Conservation (phyloP, 2,113 vertebrate species). For the Monopterus albus region DNA sequence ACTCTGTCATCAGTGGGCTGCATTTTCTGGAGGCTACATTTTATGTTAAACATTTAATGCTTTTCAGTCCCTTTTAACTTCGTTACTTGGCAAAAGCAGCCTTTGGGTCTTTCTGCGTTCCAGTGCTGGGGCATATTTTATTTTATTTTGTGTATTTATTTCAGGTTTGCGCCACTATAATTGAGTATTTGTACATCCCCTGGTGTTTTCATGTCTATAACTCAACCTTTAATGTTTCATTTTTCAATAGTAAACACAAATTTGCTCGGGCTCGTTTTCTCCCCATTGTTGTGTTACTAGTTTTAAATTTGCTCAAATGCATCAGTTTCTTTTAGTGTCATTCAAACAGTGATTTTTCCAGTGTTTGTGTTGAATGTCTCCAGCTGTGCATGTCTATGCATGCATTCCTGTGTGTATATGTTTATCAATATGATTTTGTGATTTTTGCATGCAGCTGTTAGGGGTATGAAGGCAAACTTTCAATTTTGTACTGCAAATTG, state of each 20-base stretch:
- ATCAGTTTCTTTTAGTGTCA: slow-evolving; percentile 6
- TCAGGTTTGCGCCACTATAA: slow-evolving; percentile 29
- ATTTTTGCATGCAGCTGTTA: slow-evolving; percentile 37
- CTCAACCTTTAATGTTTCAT: background rate
- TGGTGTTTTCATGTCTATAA: background rate
- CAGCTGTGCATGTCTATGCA: slow-evolving; percentile 13
- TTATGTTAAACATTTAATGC: slow-evolving; percentile 33
- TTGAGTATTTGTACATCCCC: slow-evolving; percentile 19
- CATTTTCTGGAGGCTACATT: slow-evolving; percentile 39
- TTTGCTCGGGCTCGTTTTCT: slow-evolving; percentile 13
- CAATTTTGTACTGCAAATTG: slow-evolving; percentile 59
- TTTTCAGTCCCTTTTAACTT: slow-evolving; percentile 34
- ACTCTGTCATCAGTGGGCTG: slow-evolving; percentile 20
- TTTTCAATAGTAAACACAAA: background rate
- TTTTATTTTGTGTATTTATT: slow-evolving; percentile 10
- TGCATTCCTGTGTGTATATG: slow-evolving; percentile 10
- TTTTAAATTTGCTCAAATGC: slow-evolving; percentile 17
- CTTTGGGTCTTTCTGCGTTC: slow-evolving; percentile 30
- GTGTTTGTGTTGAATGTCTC: slow-evolving; percentile 4
- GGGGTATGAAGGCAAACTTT: slow-evolving; percentile 45
- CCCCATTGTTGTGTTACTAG: slow-evolving; percentile 15
- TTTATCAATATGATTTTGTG: slow-evolving; percentile 27
- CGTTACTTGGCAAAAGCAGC: slow-evolving; percentile 44
- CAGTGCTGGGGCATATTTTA: slow-evolving; percentile 21
- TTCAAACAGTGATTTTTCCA: background rate